A percentile compares a stretch with the other conserved stretches of the same genome.
These are phyloP conservation scores for Gopherus evgoodei DNA, from an alignment of 2,113 vertebrate species.

Conservation along the genomic window DNA sequence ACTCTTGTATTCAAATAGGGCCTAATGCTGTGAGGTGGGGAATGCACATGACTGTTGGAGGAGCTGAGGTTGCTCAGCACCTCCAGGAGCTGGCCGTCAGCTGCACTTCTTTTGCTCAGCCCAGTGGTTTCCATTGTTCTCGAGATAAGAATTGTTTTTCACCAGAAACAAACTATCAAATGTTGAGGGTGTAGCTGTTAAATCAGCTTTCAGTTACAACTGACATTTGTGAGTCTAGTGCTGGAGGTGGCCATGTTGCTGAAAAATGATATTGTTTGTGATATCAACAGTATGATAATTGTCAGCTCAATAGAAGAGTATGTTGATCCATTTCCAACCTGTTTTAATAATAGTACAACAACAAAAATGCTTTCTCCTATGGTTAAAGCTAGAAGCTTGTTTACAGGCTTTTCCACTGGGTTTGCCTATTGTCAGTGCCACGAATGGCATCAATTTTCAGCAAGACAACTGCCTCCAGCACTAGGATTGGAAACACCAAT, in stretches of 20 bases:
- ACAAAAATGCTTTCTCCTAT: constrained; percentile 65
- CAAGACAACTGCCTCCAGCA: constrained; percentile 60
- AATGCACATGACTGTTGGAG: not conserved
- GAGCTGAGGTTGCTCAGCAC: not conserved
- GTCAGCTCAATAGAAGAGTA: constrained; percentile 40
- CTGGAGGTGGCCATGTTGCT: constrained; percentile 43
- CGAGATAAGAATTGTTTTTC: constrained; percentile 37
- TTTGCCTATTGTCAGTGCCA: constrained; percentile 59
- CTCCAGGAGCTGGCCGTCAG: not conserved
- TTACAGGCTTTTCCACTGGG: constrained; percentile 52
- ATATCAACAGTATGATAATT: constrained; percentile 57
- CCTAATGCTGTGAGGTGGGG: not conserved
- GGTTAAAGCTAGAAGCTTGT: constrained; percentile 59
- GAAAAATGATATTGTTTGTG: constrained; percentile 50
- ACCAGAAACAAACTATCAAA: constrained; percentile 15
- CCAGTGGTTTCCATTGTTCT: constrained; percentile 32
- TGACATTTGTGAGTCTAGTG: constrained; percentile 16
- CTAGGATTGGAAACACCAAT: constrained; percentile 65
- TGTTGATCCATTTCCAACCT: constrained; percentile 62
- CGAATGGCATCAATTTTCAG: constrained; percentile 70
- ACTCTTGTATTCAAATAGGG: not conserved
- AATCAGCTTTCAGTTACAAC: constrained; percentile 13
- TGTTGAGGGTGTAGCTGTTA: not conserved
- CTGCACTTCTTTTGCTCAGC: constrained; percentile 24
- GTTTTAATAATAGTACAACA: constrained; percentile 63